Conservation (phyloP, 2,888 invertebrate species). For the Apodemia hepburni region DNA sequence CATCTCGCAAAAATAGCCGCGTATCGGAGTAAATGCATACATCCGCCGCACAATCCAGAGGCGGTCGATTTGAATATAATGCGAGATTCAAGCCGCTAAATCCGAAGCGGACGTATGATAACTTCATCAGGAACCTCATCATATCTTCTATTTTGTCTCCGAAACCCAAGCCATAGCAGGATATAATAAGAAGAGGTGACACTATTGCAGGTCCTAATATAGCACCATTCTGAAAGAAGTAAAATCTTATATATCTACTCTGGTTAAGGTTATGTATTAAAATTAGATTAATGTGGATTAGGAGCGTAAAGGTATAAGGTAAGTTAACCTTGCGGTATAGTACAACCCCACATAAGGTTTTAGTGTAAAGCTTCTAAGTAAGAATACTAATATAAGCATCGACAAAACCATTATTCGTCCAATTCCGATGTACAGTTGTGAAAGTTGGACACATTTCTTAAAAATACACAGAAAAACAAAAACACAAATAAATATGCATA, state of each 20-base stretch:
- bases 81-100: slow-evolving; percentile 81
- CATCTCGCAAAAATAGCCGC: slow-evolving; percentile 80
- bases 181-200: slow-evolving; percentile 77
- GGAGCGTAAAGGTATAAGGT: too few relatives aligned
- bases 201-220: slow-evolving; percentile 79
- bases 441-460: too few relatives aligned
- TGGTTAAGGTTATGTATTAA: too few relatives aligned
- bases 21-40: slow-evolving; percentile 81
- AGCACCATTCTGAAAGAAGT: slow-evolving; percentile 78
- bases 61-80: slow-evolving; percentile 79
- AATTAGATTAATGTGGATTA: too few relatives aligned
- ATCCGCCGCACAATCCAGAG: slow-evolving; percentile 80
- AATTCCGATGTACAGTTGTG: too few relatives aligned
- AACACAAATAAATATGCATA: too few relatives aligned
- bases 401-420: too few relatives aligned
- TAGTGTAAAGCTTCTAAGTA: too few relatives aligned
- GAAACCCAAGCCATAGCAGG: slow-evolving; percentile 83
- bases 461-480: too few relatives aligned
- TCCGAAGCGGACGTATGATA: slow-evolving; percentile 84
- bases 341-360: too few relatives aligned
- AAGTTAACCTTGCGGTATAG: too few relatives aligned
- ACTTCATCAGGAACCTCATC: slow-evolving; percentile 78
- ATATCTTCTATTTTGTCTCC: slow-evolving; percentile 70
- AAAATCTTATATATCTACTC: slow-evolving; percentile 4
- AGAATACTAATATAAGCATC: too few relatives aligned